phyloP scores from a whole-genome alignment of 2,113 vertebrate species.

The Alexandromys fortis region DNA sequence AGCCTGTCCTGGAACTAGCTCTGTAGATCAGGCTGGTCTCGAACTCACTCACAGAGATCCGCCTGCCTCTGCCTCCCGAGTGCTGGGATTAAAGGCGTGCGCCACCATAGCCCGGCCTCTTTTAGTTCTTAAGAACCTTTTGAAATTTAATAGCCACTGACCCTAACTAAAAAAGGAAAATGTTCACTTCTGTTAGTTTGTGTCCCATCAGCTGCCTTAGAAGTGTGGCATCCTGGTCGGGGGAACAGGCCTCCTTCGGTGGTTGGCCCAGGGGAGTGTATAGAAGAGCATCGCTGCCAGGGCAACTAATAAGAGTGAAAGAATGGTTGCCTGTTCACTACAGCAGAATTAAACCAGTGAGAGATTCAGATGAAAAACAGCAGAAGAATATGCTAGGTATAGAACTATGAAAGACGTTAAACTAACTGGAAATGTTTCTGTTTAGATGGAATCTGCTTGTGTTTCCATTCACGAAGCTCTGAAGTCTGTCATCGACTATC shows the following conservation, averaged over 20 bases:
- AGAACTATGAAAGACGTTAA: not conserved
- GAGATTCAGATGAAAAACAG: not conserved
- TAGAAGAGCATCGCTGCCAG: not conserved
- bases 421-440: conserved; percentile 59
- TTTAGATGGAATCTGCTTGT: conserved; percentile 98
- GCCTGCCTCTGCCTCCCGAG: no score
- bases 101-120: not conserved
- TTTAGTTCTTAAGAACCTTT: not conserved
- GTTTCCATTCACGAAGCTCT: conserved; percentile 98
- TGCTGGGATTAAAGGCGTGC: no score
- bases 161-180: not conserved
- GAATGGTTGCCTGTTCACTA: not conserved
- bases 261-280: not conserved
- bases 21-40: no score
- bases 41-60: no score
- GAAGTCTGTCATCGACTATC: conserved; percentile 98
- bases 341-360: not conserved
- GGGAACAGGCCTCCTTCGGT: not conserved
- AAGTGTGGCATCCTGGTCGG: no score
- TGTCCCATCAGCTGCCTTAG: not conserved
- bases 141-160: not conserved
- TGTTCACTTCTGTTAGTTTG: not conserved
- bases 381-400: not conserved
- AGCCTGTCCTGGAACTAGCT: no score
- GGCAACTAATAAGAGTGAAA: not conserved